phyloP scores from a whole-genome alignment of 1,140 invertebrate species.

The Wasmannia auropunctata region DNA sequence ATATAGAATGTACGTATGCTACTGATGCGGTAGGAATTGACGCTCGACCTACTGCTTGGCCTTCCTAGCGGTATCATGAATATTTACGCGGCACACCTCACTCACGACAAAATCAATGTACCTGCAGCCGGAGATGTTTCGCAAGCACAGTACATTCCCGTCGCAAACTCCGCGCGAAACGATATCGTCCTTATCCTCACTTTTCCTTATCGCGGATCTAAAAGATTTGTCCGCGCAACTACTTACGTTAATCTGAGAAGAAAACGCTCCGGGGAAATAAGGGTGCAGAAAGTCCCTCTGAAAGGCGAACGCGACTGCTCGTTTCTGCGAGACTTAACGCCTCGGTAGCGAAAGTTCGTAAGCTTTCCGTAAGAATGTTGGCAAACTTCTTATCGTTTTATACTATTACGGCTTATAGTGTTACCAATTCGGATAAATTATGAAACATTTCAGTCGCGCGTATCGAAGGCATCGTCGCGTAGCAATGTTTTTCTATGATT shows the following conservation, averaged over 20 bases:
- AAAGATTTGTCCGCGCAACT: slow-evolving; percentile 63
- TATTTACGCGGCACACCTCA: slow-evolving; percentile 79
- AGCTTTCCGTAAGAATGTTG: slow-evolving; percentile 46
- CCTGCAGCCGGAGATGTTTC: slow-evolving; percentile 61
- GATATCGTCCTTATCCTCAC: slow-evolving; percentile 16
- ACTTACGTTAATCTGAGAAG: slow-evolving; percentile 68
- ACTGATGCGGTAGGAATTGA: slow-evolving; percentile 47
- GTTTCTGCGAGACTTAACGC: slow-evolving; percentile 54
- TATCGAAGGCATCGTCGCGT: background rate
- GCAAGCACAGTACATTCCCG: background rate
- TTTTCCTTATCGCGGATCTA: slow-evolving; percentile 21
- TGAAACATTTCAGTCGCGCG: slow-evolving; percentile 10
- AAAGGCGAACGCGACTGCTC: slow-evolving; percentile 59
- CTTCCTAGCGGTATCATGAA: slow-evolving; percentile 80
- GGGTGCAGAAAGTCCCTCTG: slow-evolving; percentile 26
- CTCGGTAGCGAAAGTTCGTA: slow-evolving; percentile 50
- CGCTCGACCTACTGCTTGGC: slow-evolving; percentile 72
- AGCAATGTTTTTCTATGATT: background rate
- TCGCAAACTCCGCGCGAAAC: slow-evolving; percentile 13
- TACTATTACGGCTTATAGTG: slow-evolving; percentile 31
- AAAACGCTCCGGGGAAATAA: slow-evolving; percentile 59
- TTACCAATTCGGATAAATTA: slow-evolving; percentile 29
- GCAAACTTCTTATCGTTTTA: slow-evolving; percentile 39
- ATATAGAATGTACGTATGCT: slow-evolving; percentile 41
- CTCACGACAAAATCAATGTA: slow-evolving; percentile 79